Conservation (phyloP, 2,888 invertebrate species). For the Chrysina gloriosa region DNA sequence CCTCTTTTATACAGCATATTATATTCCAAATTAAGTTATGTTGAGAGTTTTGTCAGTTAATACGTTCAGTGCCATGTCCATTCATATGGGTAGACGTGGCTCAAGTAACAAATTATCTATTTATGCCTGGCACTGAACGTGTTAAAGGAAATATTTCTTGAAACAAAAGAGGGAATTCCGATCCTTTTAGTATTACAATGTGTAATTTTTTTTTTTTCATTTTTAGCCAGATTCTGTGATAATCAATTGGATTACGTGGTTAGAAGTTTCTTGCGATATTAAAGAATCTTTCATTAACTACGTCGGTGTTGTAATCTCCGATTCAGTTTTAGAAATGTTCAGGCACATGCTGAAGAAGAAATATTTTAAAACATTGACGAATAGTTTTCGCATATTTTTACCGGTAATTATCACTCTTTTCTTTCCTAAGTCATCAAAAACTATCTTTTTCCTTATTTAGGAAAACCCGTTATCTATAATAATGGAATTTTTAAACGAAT, state of each 20-base stretch:
- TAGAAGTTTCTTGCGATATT: slow-evolving; percentile 60
- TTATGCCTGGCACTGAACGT: no score
- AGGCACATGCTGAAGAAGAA: slow-evolving; percentile 68
- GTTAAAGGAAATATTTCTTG: no score
- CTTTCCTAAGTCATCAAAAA: slow-evolving; percentile 4
- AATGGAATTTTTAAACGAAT: slow-evolving; percentile 57
- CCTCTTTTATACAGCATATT: no score
- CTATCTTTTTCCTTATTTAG: slow-evolving; percentile 64
- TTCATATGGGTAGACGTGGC: no score
- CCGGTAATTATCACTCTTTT: slow-evolving; percentile 65
- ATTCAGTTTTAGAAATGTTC: slow-evolving; percentile 63
- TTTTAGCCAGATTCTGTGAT: slow-evolving; percentile 72
- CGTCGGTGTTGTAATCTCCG: slow-evolving; percentile 49
- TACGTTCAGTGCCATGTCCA: no score
- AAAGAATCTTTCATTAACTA: slow-evolving; percentile 45
- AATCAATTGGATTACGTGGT: slow-evolving; percentile 72
- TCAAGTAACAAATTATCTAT: no score
- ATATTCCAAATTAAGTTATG: no score
- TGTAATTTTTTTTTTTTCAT: slow-evolving; percentile 29
- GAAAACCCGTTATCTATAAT: slow-evolving; percentile 71
- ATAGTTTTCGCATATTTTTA: slow-evolving; percentile 78
- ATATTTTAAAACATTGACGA: slow-evolving; percentile 71
- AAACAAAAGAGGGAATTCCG: no score
- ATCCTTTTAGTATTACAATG: neutral
- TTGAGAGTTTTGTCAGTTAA: no score